Evolutionary conservation across 2,888 invertebrate species (phyloP).

Genomic region (Adela reaumurella): DNA sequence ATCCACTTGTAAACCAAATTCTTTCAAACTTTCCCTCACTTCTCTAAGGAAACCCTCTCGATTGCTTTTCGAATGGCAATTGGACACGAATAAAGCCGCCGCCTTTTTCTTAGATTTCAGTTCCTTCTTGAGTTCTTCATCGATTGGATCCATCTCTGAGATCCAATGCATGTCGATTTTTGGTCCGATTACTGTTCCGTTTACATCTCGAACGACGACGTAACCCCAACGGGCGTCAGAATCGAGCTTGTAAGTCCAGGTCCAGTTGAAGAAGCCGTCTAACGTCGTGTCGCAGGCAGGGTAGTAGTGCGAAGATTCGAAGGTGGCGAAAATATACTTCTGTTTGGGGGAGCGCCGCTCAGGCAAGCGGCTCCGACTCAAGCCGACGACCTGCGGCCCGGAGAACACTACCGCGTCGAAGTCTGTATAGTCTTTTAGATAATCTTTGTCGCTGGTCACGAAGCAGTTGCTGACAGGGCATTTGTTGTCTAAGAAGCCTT

Average conservation of each 20-base stretch:
- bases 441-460: constrained; percentile 20
- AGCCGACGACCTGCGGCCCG: constrained; percentile 20
- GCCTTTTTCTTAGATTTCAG: constrained; percentile 20
- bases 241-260: constrained; percentile 36
- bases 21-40: constrained; percentile 19
- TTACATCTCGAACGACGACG: constrained; percentile 23
- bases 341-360: constrained; percentile 22
- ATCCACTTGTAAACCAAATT: constrained; percentile 6
- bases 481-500: constrained; percentile 20
- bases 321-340: constrained; percentile 34
- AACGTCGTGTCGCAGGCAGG: constrained; percentile 27
- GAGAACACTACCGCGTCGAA: constrained; percentile 29
- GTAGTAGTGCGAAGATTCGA: constrained; percentile 37
- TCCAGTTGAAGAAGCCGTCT: constrained; percentile 44
- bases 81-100: constrained; percentile 28
- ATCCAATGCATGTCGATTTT: constrained; percentile 24
- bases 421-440: constrained; percentile 17
- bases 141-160: constrained; percentile 14
- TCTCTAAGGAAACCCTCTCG: constrained; percentile 17
- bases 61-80: constrained; percentile 15
- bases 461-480: constrained; percentile 29
- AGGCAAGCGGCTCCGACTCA: constrained; percentile 16
- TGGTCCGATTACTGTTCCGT: constrained; percentile 30
- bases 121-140: constrained; percentile 17
- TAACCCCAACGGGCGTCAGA: constrained; percentile 38